Conservation (phyloP, 1,140 invertebrate genomes). For the Aphis craccivora region DNA sequence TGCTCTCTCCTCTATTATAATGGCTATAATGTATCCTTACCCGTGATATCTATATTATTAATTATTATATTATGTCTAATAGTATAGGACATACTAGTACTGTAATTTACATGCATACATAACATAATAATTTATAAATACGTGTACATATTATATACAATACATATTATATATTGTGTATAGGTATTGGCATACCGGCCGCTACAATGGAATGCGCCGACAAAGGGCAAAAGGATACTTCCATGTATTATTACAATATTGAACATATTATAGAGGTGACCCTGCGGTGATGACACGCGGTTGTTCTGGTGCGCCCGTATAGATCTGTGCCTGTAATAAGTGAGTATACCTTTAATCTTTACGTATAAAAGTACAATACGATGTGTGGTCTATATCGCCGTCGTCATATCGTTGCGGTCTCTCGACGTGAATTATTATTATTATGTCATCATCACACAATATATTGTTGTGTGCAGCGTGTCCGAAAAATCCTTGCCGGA, state of each 20-base stretch:
- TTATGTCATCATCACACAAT: constrained; percentile 33
- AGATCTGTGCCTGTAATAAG: no score
- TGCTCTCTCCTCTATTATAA: background rate
- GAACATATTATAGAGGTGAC: constrained; percentile 28
- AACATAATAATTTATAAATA: background rate
- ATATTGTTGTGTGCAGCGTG: constrained; percentile 29
- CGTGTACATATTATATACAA: background rate
- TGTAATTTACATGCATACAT: background rate
- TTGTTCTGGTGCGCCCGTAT: background rate
- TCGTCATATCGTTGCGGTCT: constrained; percentile 29
- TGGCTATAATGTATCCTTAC: no score
- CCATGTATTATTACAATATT: constrained; percentile 10
- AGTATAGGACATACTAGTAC: background rate
- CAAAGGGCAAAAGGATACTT: constrained; percentile 47
- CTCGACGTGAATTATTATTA: constrained; percentile 48
- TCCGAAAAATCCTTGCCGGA: constrained; percentile 33
- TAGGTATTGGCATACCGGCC: background rate
- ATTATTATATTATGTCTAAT: no score
- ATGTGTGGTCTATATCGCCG: constrained; percentile 45
- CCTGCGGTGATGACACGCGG: constrained; percentile 34
- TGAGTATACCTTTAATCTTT: background rate
- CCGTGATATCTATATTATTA: no score
- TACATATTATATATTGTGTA: background rate
- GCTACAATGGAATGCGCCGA: constrained; percentile 44
- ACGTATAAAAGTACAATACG: background rate